Conservation (phyloP, 2,797 vertebrate genomes). For the Onychomys leucogaster region DNA sequence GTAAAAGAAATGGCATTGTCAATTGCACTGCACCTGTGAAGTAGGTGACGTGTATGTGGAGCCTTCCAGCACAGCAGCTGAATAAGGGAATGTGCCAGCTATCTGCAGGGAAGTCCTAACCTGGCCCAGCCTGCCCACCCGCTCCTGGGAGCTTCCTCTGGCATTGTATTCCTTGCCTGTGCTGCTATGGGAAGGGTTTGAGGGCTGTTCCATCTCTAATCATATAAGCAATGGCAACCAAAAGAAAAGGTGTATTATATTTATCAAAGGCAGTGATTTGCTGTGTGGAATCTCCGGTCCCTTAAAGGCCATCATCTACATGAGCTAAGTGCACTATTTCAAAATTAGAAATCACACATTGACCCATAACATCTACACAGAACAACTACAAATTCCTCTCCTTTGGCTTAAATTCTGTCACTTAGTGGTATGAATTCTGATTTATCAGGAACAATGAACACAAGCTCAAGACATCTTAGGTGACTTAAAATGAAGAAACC, state of each 20-base stretch:
- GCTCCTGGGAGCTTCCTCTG: neutral
- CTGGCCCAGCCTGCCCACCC: neutral
- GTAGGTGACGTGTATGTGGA: neutral
- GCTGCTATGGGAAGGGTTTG: neutral
- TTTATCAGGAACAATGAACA: neutral
- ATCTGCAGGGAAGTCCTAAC: neutral
- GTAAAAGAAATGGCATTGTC: neutral
- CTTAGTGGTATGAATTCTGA: neutral
- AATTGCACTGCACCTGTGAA: neutral
- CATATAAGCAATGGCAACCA: neutral
- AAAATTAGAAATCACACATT: neutral
- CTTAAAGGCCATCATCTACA: neutral
- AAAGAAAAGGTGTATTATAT: neutral
- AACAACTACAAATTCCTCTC: neutral
- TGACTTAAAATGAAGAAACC: conserved; percentile 56
- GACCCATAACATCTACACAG: neutral
- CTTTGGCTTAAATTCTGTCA: neutral
- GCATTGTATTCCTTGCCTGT: neutral
- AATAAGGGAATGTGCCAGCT: neutral
- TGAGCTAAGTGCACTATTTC: neutral
- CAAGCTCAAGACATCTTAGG: conserved; percentile 8
- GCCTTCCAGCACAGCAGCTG: neutral
- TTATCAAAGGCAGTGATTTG: conserved; percentile 2
- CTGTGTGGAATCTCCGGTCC: neutral
- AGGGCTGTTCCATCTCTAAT: neutral